phyloP scores from a whole-genome alignment of 2,113 vertebrate genomes.

The Lagopus muta region DNA sequence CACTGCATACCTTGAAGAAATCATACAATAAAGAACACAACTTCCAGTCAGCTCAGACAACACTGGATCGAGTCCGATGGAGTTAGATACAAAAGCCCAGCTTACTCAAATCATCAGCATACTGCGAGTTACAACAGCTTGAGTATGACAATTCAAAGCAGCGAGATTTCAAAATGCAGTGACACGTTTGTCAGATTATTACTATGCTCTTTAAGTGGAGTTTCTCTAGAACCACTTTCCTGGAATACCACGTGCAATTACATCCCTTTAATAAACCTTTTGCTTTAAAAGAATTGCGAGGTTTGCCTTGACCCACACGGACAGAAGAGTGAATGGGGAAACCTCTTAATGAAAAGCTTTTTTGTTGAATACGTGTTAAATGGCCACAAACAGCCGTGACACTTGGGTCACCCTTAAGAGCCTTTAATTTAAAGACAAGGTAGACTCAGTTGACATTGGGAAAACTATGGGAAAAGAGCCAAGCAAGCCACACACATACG shows the following conservation, averaged over 20 bases:
- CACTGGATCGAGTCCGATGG: not conserved
- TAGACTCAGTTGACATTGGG: not conserved
- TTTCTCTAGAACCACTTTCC: constrained; percentile 23
- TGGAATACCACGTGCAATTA: not conserved
- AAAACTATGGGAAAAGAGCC: not conserved
- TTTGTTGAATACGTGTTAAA: constrained; percentile 35
- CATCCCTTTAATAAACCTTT: constrained; percentile 16
- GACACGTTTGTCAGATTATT: not conserved
- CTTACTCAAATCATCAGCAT: not conserved
- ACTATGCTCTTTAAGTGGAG: not conserved
- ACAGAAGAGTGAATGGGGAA: not conserved
- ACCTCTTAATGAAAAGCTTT: constrained; percentile 30
- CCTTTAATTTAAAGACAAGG: constrained; percentile 40
- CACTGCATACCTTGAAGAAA: not conserved
- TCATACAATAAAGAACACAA: not conserved
- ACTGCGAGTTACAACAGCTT: not conserved
- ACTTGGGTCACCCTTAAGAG: constrained; percentile 53
- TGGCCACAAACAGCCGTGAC: constrained; percentile 46
- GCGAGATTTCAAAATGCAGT: not conserved
- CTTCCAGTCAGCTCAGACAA: not conserved
- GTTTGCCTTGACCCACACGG: constrained; percentile 10
- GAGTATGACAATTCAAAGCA: not conserved
- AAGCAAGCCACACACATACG: not conserved
- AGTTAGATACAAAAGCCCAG: not conserved
- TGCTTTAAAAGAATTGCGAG: not conserved